Conservation (phyloP, 2,797 vertebrate species). For the Borostomias antarcticus region DNA sequence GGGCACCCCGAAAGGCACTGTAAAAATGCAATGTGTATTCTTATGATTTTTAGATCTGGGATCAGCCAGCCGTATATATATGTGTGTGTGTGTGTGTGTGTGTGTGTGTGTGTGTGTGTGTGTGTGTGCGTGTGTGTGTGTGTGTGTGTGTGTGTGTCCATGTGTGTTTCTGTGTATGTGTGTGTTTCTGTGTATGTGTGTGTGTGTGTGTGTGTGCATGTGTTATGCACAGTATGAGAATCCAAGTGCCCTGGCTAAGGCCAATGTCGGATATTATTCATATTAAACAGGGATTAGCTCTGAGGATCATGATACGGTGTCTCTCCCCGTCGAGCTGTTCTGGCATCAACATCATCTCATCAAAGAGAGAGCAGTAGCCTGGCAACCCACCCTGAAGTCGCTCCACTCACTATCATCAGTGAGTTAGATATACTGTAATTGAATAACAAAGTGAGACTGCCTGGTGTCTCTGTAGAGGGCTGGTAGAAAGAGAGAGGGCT, state of each 20-base stretch:
- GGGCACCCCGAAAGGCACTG: too few relatives aligned
- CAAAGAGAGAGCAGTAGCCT: too few relatives aligned
- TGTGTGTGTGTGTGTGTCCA: background rate
- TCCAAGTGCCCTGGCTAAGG: constrained; percentile 58
- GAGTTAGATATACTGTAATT: too few relatives aligned
- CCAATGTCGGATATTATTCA: constrained; percentile 70
- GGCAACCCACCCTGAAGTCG: too few relatives aligned
- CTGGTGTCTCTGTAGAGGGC: too few relatives aligned
- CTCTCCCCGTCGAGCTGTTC: constrained; percentile 62
- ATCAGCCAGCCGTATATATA: background rate
- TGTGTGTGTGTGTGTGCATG: background rate
- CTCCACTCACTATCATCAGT: too few relatives aligned
- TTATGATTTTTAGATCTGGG: too few relatives aligned
- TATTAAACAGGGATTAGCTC: constrained; percentile 70
- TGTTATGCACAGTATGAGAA: too few relatives aligned
- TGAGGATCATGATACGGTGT: constrained; percentile 66
- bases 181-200: constrained; percentile 2
- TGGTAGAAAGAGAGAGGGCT: too few relatives aligned
- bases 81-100: background rate
- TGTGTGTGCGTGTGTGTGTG: constrained; percentile 14
- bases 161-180: constrained; percentile 3
- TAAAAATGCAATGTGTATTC: too few relatives aligned
- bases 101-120: constrained; percentile 3
- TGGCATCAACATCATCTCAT: constrained; percentile 71
- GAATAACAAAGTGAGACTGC: too few relatives aligned